Evolutionary conservation across 2,113 vertebrate genomes (phyloP), one percentile per base, ranked within the genome.

Genomic region (Halcyon malimbica): DNA sequence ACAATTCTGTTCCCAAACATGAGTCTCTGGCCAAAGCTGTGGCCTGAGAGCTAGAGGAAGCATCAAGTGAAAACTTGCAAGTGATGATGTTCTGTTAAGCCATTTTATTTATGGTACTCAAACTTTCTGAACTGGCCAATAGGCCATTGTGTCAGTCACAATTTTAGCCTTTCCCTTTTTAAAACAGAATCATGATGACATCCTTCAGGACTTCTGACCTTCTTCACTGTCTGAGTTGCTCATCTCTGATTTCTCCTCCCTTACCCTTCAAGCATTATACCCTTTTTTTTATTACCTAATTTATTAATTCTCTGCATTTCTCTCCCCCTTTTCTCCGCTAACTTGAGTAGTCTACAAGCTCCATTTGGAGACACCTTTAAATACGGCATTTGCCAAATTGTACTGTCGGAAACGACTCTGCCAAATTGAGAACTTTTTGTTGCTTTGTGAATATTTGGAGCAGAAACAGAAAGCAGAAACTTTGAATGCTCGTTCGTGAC

Each of bases 151-250:
- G 83, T 90, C 88, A 87, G 88, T 41, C 76, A 67, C 73, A 89
- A 10, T 86, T 96, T 93, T 93, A 96, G 83, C 83, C 86, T 75
- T 90, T 95, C 73, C 46, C 29, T 71, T 89, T 96, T 89, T 76
- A 96, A 92, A 96, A 83, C 51, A 48, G 69, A 68, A 70, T 86
- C 60, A 46, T 86, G 86, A 90, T 90, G 80, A 51, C 71, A 71
- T 63, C 42, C 29, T 80, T 74, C 73, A 63, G 83, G 64, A 79
- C 73, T 89, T 89, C 33, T 89, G 83, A 95, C 90, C 83, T 87
- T 85, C 37, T 53, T 81, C 15, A 80, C 35, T 76, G 20, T 76
- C 89, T 71, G 39, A 64, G 26, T 93, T 88, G 42, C 57, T 87
- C 60, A 39, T 83, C 54, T 91, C 90, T 76, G 25, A 80, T 88